These are phyloP conservation scores for Bujurquina vittata DNA, from an alignment of 2,113 vertebrate genomes.

Conservation along the genomic window DNA sequence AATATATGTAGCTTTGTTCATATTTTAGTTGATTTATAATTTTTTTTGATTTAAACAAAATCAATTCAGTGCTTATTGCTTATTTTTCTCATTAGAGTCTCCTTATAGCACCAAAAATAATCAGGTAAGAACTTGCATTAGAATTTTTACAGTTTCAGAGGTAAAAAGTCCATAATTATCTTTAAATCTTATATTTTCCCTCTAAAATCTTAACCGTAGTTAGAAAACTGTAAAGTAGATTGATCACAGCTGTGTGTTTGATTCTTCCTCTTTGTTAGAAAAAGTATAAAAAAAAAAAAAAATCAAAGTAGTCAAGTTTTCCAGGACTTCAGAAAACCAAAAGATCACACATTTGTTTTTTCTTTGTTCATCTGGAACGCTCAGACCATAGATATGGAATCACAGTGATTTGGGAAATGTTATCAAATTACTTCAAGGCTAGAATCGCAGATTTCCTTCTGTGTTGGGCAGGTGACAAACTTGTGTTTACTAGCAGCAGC, in stretches of 20 bases:
- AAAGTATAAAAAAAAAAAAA: too few species aligned
- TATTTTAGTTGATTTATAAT: rapidly evolving
- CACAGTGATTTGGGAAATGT: neutral
- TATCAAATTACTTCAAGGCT: neutral
- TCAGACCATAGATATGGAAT: neutral
- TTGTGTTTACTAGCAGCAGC: too few species aligned
- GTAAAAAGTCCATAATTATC: neutral
- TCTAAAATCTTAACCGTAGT: neutral
- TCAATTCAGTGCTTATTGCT: neutral
- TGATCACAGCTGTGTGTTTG: too few species aligned
- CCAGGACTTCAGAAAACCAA: too few species aligned
- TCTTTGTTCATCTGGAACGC: rapidly evolving
- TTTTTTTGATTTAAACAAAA: neutral
- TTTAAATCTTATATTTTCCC: neutral
- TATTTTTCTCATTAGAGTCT: neutral
- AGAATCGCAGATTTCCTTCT: neutral
- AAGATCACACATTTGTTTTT: neutral
- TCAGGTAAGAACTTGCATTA: neutral
- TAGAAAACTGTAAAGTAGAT: too few species aligned
- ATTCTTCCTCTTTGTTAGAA: too few species aligned
- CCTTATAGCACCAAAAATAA: neutral
- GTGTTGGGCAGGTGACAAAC: neutral
- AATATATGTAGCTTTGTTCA: neutral
- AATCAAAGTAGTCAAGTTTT: too few species aligned
- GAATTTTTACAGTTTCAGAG: neutral